phyloP scores from a whole-genome alignment of 2,888 invertebrate species.

The Liopterus haemorrhoidalis region DNA sequence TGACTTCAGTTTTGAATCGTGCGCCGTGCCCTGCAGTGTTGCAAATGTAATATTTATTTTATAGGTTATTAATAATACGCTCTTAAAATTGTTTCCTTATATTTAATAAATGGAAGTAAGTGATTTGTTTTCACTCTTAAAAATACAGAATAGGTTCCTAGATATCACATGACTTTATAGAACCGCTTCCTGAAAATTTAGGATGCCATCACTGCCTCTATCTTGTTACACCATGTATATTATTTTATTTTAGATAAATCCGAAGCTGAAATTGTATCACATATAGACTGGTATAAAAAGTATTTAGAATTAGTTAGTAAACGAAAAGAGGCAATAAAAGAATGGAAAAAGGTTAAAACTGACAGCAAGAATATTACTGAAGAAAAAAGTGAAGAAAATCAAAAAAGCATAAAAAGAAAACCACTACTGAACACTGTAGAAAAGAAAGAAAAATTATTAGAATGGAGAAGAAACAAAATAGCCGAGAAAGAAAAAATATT shows the following conservation, averaged over 20 bases:
- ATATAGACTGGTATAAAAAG: conserved; percentile 48
- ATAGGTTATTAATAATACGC: no score
- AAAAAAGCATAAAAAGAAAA: conserved; percentile 21
- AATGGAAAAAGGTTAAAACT: conserved; percentile 44
- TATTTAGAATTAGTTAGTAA: conserved; percentile 46
- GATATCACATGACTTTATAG: no score
- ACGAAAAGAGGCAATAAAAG: conserved; percentile 43
- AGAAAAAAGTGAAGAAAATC: conserved; percentile 17
- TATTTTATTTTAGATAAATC: conserved; percentile 38
- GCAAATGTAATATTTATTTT: no score
- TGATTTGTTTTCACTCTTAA: no score
- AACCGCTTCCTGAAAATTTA: not conserved
- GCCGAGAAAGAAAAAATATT: conserved; percentile 30
- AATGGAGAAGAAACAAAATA: conserved; percentile 42
- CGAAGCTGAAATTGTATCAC: conserved; percentile 43
- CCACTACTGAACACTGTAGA: conserved; percentile 14
- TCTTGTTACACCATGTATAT: not conserved
- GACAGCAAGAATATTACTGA: conserved; percentile 17
- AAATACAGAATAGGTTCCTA: no score
- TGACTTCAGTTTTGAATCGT: no score
- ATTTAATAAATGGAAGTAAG: no score
- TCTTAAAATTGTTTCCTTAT: no score
- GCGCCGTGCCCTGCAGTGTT: no score
- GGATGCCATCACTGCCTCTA: not conserved
- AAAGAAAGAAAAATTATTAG: conserved; percentile 31